Base-by-base conservation (phyloP, 1,140 invertebrate species). In the Hylyphantes graminicola region DNA sequence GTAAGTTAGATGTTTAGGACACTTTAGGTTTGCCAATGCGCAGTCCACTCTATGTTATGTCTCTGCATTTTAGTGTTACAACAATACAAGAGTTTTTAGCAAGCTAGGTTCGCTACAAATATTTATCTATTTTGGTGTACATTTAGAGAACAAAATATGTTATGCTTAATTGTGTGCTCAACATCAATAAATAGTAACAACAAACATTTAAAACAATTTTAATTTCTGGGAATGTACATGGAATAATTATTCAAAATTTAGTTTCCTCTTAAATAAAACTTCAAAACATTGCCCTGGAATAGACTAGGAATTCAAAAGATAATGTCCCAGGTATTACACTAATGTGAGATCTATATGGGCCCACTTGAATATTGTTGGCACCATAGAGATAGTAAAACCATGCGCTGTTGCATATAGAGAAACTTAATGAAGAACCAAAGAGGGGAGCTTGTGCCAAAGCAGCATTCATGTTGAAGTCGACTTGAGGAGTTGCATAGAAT, bases 171-270 rank as follows among this genome's bases (percentile, higher is more conserved):
- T 19, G 12, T n/a, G 17, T 59, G 19, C 15, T 59, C 9, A 21
- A 57, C 54, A 55, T 11, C 35, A 13, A 51, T 35, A 74, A 48
- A 12, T 9, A 21, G 17, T 74, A 17, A 21, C 55, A 57, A 19
- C 5, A 70, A 11, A 70, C 48, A 55, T 73, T 73, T 11, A 55
- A 78, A 78, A 78, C 76, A 78, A 78, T 17, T 78, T 78, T 78
- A 78, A 57, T 78, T 19, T 57, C 53, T 35, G 64, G 61, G 55
- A 78, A 67, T 67, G 50, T 78, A 78, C 76, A 78, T 64, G 76
- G 76, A 78, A 78, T 78, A 78, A 64, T 54, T 78, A 57, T 78
- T 78, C 61, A 67, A 78, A 76, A 78, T 64, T 51, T 78, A 17
- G 10, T 78, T 78, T 55, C 76, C 54, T 19, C 65, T 50, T 53